A percentile compares a stretch with the other conserved stretches of the same genome.
These are phyloP conservation scores for Myiopsitta monachus DNA, from an alignment of 2,113 vertebrate species.

Conservation along the genomic window DNA sequence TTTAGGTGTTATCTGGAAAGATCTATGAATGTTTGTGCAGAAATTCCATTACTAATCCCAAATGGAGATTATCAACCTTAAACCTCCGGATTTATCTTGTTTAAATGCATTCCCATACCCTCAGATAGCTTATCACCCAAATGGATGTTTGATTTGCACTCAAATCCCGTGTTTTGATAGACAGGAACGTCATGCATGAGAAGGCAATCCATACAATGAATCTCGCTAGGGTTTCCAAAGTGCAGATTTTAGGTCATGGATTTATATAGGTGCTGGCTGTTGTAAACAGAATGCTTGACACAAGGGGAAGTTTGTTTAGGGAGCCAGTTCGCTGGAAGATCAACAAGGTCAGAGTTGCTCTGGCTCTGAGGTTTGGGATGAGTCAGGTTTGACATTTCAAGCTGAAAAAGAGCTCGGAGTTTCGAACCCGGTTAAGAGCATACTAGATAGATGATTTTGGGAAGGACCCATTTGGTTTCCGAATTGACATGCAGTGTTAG, in stretches of 20 bases:
- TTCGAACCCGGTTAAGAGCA: conserved; percentile 34
- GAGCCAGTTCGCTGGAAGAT: conserved; percentile 8
- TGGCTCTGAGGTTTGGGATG: conserved; percentile 15
- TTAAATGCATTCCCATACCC: not conserved
- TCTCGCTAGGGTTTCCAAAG: not conserved
- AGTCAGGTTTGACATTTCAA: conserved; percentile 35
- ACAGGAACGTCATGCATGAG: not conserved
- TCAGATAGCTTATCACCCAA: not conserved
- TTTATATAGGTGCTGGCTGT: not conserved
- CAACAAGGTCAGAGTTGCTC: not conserved
- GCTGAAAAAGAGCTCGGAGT: not conserved
- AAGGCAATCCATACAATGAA: not conserved
- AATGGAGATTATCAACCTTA: not conserved
- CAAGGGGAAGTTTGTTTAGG: not conserved
- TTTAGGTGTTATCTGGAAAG: not conserved
- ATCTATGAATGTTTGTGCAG: not conserved
- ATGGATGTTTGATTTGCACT: not conserved
- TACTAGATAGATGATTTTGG: not conserved
- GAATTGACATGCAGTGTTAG: conserved; percentile 8
- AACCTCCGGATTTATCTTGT: not conserved
- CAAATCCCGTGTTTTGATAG: not conserved
- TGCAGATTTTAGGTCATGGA: not conserved
- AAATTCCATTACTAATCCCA: not conserved
- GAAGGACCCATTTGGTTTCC: conserved; percentile 16
- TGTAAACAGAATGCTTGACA: not conserved